A percentile compares a stretch with the other conserved stretches of the same genome.
phyloP scores from a whole-genome alignment of 2,113 vertebrate species.

The Hemicordylus capensis region DNA sequence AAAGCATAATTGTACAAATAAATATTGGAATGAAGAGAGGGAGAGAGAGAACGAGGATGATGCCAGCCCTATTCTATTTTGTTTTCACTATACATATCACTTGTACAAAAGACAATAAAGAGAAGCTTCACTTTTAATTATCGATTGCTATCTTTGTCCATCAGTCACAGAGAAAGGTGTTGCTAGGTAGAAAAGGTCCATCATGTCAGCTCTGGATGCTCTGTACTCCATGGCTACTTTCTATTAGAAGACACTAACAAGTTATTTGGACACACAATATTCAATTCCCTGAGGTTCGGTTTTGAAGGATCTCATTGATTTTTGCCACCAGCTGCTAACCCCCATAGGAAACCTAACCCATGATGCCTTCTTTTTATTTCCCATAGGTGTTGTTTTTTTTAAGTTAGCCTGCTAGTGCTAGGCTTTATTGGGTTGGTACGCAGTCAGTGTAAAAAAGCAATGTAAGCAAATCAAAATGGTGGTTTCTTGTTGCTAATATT shows the following conservation, averaged over 20 bases:
- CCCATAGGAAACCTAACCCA: background rate
- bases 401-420: background rate
- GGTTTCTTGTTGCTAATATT: conserved; percentile 1
- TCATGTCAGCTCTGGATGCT: background rate
- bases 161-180: background rate
- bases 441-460: conserved; percentile 30
- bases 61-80: background rate
- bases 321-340: conserved; percentile 33
- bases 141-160: background rate
- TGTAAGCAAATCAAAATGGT: conserved; percentile 7
- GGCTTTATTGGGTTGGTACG: conserved; percentile 21
- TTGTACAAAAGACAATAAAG: background rate
- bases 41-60: background rate
- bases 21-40: conserved; percentile 3
- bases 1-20: background rate
- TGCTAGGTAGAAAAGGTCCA: background rate
- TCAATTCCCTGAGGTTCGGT: conserved; percentile 20
- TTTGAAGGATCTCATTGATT: conserved; percentile 37
- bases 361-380: conserved; percentile 27
- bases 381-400: background rate
- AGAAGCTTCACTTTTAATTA: background rate
- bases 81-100: background rate
- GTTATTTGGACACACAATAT: conserved; percentile 22
- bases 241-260: conserved; percentile 37
- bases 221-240: conserved; percentile 12